phyloP scores from a whole-genome alignment of 2,113 vertebrate genomes.

The Nyctereutes procyonoides region DNA sequence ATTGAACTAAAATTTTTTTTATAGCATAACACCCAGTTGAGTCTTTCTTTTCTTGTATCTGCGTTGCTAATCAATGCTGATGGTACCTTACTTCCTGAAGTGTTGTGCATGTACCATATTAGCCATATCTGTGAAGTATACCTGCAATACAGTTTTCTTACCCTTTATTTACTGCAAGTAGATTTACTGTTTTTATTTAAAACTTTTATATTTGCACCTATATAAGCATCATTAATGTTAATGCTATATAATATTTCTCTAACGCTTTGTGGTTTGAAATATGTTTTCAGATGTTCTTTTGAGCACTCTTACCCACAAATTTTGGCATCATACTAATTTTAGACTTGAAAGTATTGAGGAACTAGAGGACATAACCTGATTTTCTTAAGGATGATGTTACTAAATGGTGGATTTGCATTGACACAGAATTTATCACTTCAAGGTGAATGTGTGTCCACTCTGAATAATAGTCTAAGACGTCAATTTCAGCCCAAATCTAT shows the following conservation, averaged over 20 bases:
- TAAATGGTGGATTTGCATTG: neutral
- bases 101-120: neutral
- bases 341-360: neutral
- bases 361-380: neutral
- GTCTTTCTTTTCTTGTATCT: neutral
- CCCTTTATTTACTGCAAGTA: neutral
- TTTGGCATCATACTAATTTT: neutral
- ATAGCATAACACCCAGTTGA: neutral
- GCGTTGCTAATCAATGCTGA: neutral
- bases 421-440: neutral
- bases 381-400: neutral
- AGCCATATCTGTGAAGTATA: neutral
- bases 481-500: neutral
- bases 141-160: neutral
- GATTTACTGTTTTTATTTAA: conserved; percentile 30
- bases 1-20: too few relatives aligned
- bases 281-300: neutral
- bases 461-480: rapidly evolving
- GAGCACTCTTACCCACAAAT: neutral
- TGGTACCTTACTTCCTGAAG: neutral
- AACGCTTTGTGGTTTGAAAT: neutral
- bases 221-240: neutral
- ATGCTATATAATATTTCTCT: neutral
- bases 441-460: neutral
- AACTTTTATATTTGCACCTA: neutral